Evolutionary conservation across 2,113 vertebrate genomes (phyloP), one percentile per base, ranked within the genome.

Genomic region (Delphinapterus leucas): DNA sequence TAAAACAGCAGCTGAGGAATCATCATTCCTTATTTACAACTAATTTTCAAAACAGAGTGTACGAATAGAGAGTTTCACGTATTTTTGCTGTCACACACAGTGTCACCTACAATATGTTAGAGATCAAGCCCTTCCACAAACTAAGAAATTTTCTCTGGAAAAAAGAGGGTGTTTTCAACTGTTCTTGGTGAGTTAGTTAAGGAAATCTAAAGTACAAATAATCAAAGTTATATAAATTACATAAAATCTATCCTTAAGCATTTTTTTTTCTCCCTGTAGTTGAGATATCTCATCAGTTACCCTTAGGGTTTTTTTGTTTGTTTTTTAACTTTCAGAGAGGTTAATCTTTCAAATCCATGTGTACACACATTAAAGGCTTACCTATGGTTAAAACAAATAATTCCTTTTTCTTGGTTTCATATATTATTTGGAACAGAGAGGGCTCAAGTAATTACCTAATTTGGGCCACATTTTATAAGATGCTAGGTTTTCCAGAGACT

Each of bases 121-220:
- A 53, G 84, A 94, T 80, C 93, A 86, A 95, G 36, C 58, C 44
- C 18, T 95, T 97, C 61, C 58, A 93, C 93, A 94, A 93, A 95
- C 70, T 88, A 95, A 93, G 79, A 96, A 97, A 94, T 89, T 95
- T 97, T 95, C 77, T 90, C 81, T 93, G 26, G 58, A 49, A 96
- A 91, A 93, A 68, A 95, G 28, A 74, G 20, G 31, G 23, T 49
- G 63, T 96, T 96, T 96, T 80, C 61, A 90, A 88, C 61, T 73
- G 92, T 71, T 95, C 83, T 65, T 94, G 20, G 58, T 88, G 67
- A 85, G 88, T 74, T 97, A 97, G 95, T 97, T 94, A 94, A 96
- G 82, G 93, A 97, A 97, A 88, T 73, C 28, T 95, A 86, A 97
- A 91, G 65, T 31, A 88, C 86, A 97, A 97, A 97, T 88, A 97